Base-by-base conservation (phyloP, 1,140 invertebrate species). In the Papilio dardanus region DNA sequence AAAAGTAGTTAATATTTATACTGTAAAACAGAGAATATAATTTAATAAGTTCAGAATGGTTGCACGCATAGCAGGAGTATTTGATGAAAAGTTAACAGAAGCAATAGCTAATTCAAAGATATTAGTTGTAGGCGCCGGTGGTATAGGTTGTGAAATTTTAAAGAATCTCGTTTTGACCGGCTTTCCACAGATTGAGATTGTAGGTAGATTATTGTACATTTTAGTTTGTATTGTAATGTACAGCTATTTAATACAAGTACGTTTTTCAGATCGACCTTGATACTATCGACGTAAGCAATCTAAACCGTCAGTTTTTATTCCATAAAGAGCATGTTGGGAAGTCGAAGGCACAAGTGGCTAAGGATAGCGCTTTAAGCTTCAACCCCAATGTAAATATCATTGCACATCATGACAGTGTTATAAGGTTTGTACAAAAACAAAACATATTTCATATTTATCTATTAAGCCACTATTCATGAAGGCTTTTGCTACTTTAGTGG, bases 241-340 rank as follows among this genome's bases (percentile, higher is more conserved):
- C 4, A 8, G 14, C 54, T 24, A 71, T 58, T 54, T 40, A 28
- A 33, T 74, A 42, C 12, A 28, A 3, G 54, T 71, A 71, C 12
- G 76, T 84, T 77, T 95, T 96, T 81, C 92, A 99, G 99, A 99
- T 99, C 94, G 99, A 99, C 95, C 95, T 99, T 86, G 99, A 99
- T 90, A 99, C 98, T 3, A 99, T 99, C 88, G 99, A 99, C 94
- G 97, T 99, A n/a, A 99, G 98, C 92, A 99, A 99, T 90, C 94
- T 99, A 40, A 99, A 99, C 91, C 95, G 99, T 16, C 99, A 99
- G 90, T 99, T 99, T 94, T 92, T 99, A 3, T 99, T 99, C 89
- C 97, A 98, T 87, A 98, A 98, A 86, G 96, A 99, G 86, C 99
- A 99, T 95, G 98, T 99, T 79, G 99, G 99, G 4, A 99, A 99